A percentile compares a stretch with the other conserved stretches of the same genome.
phyloP scores from a whole-genome alignment of 2,113 vertebrate species.

The Nothoprocta pentlandii region DNA sequence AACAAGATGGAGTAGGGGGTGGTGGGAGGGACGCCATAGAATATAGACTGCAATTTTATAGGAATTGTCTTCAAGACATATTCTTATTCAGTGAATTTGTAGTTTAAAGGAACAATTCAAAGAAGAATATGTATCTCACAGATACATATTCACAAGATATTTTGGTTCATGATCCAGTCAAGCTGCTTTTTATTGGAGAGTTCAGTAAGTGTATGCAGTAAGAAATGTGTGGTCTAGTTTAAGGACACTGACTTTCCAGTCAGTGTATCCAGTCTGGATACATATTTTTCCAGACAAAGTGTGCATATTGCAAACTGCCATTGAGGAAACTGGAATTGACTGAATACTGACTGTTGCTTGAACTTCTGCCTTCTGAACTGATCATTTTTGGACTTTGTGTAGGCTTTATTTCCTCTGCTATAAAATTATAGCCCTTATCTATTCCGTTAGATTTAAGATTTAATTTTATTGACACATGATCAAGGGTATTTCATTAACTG shows the following conservation, averaged over 20 bases:
- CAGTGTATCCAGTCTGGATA: neutral
- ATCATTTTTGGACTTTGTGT: neutral
- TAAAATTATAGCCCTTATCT: neutral
- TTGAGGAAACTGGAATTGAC: neutral
- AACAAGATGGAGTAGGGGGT: too few species aligned
- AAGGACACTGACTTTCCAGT: neutral
- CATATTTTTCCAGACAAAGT: neutral
- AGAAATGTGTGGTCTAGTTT: neutral
- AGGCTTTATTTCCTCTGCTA: slow-evolving; percentile 45
- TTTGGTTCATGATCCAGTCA: neutral
- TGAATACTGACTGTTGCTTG: neutral
- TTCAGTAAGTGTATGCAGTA: neutral
- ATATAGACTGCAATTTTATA: neutral
- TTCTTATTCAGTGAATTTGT: neutral
- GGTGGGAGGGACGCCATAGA: too few species aligned
- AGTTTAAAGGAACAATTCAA: neutral
- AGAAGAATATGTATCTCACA: neutral
- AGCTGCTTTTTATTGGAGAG: neutral
- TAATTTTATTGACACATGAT: slow-evolving; percentile 16
- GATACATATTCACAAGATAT: neutral
- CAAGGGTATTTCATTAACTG: slow-evolving; percentile 10
- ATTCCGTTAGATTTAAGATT: neutral
- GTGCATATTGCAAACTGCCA: neutral
- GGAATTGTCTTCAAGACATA: neutral
- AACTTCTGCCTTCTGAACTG: slow-evolving; percentile 7